phyloP scores from a whole-genome alignment of 2,797 vertebrate species.

The Scleropages formosus region DNA sequence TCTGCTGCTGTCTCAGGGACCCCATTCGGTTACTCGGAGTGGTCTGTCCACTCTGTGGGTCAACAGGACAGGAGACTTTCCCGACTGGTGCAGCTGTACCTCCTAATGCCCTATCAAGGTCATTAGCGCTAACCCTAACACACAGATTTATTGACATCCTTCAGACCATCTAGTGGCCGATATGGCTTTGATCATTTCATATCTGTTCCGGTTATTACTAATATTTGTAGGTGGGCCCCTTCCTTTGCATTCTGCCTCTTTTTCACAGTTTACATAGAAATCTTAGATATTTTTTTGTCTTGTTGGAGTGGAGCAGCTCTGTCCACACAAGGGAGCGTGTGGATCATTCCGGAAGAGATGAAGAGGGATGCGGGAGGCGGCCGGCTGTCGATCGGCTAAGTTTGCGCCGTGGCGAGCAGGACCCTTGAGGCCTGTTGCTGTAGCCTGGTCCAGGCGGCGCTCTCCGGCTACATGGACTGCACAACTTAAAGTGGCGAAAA shows the following conservation, averaged over 20 bases:
- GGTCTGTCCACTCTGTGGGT: background rate
- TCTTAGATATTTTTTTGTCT: background rate
- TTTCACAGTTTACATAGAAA: background rate
- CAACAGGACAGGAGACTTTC: constrained; percentile 9
- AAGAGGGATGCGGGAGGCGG: background rate
- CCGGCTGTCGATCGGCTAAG: background rate
- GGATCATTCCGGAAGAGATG: background rate
- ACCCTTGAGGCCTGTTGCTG: too few relatives aligned
- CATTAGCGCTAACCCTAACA: too few relatives aligned
- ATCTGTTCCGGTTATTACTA: constrained; percentile 45
- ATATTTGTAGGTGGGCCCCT: constrained; percentile 44
- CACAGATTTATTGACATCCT: constrained; percentile 39
- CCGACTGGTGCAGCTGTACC: background rate
- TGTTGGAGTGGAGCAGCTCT: background rate
- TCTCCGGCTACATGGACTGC: too few relatives aligned
- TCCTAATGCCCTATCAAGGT: constrained; percentile 9
- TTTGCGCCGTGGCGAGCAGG: too few relatives aligned
- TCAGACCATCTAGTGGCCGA: constrained; percentile 46
- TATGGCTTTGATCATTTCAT: constrained; percentile 46
- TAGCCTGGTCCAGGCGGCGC: too few relatives aligned
- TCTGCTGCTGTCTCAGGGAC: background rate
- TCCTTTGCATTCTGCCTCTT: background rate
- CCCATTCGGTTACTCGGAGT: background rate
- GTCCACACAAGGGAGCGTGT: background rate
- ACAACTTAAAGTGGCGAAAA: too few relatives aligned